phyloP scores from a whole-genome alignment of 2,888 invertebrate species.

The Liodrosophila aerea region DNA sequence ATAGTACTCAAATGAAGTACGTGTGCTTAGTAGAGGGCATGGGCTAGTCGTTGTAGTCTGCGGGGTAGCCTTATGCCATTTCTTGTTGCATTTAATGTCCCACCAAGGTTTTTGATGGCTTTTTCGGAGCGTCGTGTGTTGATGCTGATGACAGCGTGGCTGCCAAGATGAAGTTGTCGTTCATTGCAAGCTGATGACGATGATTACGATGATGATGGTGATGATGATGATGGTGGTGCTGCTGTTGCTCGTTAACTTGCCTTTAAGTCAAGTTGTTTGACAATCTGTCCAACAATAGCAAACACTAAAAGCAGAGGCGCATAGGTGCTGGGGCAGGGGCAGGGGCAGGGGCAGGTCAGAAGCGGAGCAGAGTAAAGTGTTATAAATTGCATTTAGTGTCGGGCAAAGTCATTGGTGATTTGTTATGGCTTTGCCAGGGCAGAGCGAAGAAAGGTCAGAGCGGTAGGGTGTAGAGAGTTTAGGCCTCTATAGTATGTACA shows the following conservation, averaged over 20 bases:
- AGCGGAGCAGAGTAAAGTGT: constrained; percentile 49
- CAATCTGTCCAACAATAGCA: constrained; percentile 50
- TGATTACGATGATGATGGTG: constrained; percentile 12
- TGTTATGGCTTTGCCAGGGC: constrained; percentile 62
- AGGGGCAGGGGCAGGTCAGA: background rate
- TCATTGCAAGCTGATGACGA: constrained; percentile 41
- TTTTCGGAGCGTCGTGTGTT: constrained; percentile 56
- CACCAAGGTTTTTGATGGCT: constrained; percentile 61
- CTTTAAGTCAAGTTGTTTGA: constrained; percentile 74
- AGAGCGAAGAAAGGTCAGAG: constrained; percentile 16
- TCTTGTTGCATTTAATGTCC: constrained; percentile 61
- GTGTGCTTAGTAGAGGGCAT: constrained; percentile 24
- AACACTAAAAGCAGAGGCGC: background rate
- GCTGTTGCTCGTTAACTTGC: constrained; percentile 68
- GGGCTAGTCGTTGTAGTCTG: constrained; percentile 8
- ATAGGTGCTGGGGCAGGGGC: constrained; percentile 3
- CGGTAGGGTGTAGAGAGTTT: too few species aligned
- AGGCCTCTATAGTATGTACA: too few species aligned
- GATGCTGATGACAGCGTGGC: constrained; percentile 63
- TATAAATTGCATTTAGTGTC: constrained; percentile 76
- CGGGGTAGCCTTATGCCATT: too few species aligned
- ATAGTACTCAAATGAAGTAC: too few species aligned
- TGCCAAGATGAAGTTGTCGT: constrained; percentile 69
- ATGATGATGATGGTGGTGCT: constrained; percentile 26
- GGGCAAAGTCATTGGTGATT: constrained; percentile 71